phyloP scores from a whole-genome alignment of 2,113 vertebrate genomes.

The Urocynchramus pylzowi region DNA sequence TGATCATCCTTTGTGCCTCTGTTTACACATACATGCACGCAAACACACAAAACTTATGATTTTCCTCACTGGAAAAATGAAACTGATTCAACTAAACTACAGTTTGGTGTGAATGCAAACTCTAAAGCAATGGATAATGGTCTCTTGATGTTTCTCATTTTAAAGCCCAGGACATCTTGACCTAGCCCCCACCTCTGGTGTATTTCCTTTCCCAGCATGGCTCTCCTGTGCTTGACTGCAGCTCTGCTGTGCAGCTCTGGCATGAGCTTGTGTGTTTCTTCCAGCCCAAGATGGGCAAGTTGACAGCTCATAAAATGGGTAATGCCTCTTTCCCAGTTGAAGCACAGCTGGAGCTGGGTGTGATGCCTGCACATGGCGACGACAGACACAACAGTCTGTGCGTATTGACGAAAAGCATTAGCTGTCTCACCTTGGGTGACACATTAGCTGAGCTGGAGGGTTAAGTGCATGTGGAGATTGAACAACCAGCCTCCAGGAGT shows the following conservation, averaged over 20 bases:
- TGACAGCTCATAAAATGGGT: fast-evolving
- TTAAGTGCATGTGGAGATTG: fast-evolving
- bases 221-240: fast-evolving
- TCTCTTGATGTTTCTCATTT: neutral
- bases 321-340: neutral
- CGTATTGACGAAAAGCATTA: too few species aligned
- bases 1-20: neutral
- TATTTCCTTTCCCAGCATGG: fast-evolving
- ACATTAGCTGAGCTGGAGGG: neutral
- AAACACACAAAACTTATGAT: neutral
- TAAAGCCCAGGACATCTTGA: neutral
- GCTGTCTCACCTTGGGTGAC: fast-evolving
- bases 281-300: neutral
- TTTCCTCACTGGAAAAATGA: neutral
- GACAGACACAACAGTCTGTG: fast-evolving
- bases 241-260: neutral
- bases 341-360: neutral
- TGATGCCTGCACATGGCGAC: fast-evolving
- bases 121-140: neutral
- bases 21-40: neutral
- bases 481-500: neutral
- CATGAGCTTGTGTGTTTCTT: neutral
- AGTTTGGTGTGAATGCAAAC: neutral
- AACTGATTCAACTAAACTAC: neutral
- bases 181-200: neutral